A percentile compares a stretch with the other conserved stretches of the same genome.
phyloP scores from a whole-genome alignment of 2,797 vertebrate species.

The Agapornis canus region DNA sequence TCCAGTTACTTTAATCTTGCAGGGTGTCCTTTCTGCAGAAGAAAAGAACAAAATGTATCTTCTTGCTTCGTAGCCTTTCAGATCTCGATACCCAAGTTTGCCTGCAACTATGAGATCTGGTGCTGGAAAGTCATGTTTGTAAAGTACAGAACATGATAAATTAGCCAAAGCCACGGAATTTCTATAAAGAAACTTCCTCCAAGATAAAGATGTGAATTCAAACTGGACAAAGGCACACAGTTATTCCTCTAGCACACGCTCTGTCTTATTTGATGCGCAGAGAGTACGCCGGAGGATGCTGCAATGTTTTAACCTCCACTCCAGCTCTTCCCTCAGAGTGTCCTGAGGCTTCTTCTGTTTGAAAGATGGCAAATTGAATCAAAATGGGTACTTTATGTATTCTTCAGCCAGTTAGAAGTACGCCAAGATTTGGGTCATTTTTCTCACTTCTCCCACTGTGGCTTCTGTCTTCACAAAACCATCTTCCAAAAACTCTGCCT shows the following conservation, averaged over 20 bases:
- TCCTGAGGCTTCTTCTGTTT: neutral
- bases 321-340: neutral
- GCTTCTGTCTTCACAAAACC: neutral
- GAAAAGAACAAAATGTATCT: slow-evolving; percentile 51
- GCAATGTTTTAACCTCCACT: neutral
- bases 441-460: slow-evolving; percentile 17
- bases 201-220: neutral
- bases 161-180: neutral
- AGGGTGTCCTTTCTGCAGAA: slow-evolving; percentile 58
- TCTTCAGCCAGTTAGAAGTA: neutral
- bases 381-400: neutral
- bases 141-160: neutral
- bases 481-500: neutral
- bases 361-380: neutral
- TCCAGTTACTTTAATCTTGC: slow-evolving; percentile 70
- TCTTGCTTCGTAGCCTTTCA: slow-evolving; percentile 7
- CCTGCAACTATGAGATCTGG: neutral
- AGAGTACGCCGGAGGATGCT: neutral
- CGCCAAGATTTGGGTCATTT: neutral
- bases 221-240: neutral
- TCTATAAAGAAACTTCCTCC: neutral
- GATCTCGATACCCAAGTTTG: neutral
- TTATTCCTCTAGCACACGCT: neutral
- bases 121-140: neutral
- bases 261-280: neutral